Percentiles rank a stretch among this genome's conserved stretches.
Evolutionary conservation across 2,113 vertebrate genomes (phyloP).

Genomic region (Malaclemys terrapin): DNA sequence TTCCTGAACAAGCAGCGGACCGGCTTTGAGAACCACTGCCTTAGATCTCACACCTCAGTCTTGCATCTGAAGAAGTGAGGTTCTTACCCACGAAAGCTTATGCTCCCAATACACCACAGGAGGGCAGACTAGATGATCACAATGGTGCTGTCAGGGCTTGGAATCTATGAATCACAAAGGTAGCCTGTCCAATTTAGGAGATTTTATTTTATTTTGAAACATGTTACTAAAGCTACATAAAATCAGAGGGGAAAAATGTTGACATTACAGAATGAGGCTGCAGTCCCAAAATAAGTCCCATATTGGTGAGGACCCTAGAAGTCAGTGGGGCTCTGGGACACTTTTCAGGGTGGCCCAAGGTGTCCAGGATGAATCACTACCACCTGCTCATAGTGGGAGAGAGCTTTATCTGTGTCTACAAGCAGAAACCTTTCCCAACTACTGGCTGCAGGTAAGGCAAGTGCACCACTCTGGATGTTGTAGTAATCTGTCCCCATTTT

Average conservation of each 20-base stretch:
- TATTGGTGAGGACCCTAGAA: background rate
- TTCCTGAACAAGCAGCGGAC: too few species aligned
- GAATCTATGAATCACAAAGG: background rate
- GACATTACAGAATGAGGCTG: background rate
- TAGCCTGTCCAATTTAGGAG: background rate
- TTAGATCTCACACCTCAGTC: too few species aligned
- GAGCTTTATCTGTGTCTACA: background rate
- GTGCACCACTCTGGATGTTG: too few species aligned
- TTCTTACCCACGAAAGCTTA: too few species aligned
- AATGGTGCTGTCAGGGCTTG: background rate
- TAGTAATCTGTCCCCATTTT: background rate
- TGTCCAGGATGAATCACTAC: background rate
- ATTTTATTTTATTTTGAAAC: background rate
- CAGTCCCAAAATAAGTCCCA: background rate
- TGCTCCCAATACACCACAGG: background rate
- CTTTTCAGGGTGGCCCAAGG: background rate
- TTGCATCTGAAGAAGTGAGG: too few species aligned
- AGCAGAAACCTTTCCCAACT: background rate
- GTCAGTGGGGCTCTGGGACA: background rate
- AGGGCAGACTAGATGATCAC: background rate
- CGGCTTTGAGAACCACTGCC: too few species aligned
- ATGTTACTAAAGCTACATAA: background rate
- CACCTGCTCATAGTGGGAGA: background rate
- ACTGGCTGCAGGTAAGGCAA: background rate
- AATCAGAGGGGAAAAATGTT: background rate